Evolutionary conservation across 2,888 invertebrate species (phyloP).

Genomic region (Acronicta alni): DNA sequence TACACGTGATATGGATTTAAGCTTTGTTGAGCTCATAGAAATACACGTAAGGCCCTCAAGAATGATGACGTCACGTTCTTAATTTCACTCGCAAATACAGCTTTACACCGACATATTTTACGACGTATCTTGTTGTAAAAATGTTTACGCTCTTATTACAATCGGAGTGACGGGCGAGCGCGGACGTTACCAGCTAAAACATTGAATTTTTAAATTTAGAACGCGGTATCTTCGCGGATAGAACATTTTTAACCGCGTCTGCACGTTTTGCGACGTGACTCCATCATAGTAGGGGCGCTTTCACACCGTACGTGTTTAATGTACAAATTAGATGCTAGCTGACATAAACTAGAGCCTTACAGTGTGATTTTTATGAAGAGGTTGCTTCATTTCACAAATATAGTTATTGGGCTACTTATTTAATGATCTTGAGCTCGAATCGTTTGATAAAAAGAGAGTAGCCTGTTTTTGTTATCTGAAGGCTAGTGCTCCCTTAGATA

Average conservation of each 20-base stretch:
- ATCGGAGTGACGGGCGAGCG: constrained; percentile 56
- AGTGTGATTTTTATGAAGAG: constrained; percentile 20
- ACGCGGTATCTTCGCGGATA: constrained; percentile 63
- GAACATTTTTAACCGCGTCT: constrained; percentile 75
- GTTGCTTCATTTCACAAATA: constrained; percentile 4
- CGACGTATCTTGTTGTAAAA: constrained; percentile 43
- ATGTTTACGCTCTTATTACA: constrained; percentile 58
- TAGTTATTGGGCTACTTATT: constrained; percentile 2
- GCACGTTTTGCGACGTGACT: constrained; percentile 71
- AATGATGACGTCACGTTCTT: constrained; percentile 30
- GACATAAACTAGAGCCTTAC: constrained; percentile 19
- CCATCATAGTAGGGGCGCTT: constrained; percentile 61
- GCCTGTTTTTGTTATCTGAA: no score
- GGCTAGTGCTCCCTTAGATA: no score
- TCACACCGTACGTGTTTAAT: constrained; percentile 48
- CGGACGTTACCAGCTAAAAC: constrained; percentile 56
- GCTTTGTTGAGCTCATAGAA: not conserved
- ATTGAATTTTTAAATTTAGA: constrained; percentile 78
- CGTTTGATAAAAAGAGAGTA: not conserved
- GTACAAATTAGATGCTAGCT: constrained; percentile 45
- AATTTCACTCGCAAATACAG: constrained; percentile 30
- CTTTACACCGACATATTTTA: constrained; percentile 36
- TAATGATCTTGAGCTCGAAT: not conserved
- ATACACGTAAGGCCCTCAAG: not conserved
- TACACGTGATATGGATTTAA: not conserved